Evolutionary conservation across 2,888 invertebrate genomes (phyloP).

Genomic region (Caenorhabditis wallacei): DNA sequence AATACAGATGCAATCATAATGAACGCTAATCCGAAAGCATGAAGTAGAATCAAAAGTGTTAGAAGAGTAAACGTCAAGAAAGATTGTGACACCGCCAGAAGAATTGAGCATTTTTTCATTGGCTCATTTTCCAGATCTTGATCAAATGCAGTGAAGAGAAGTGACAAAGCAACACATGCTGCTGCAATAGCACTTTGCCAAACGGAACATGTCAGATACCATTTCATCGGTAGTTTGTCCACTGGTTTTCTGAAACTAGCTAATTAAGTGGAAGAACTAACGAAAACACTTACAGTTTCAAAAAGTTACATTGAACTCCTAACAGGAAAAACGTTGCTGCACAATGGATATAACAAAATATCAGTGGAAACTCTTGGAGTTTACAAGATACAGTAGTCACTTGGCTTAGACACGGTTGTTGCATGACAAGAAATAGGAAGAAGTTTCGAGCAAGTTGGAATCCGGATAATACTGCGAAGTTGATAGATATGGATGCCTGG

Average conservation of each 20-base stretch:
- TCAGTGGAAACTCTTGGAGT: slow-evolving; percentile 70
- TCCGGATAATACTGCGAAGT: slow-evolving; percentile 65
- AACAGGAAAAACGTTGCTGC: slow-evolving; percentile 55
- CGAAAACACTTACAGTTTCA: slow-evolving; percentile 61
- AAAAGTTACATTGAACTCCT: slow-evolving; percentile 55
- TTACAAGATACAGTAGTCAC: slow-evolving; percentile 70
- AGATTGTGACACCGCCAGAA: slow-evolving; percentile 66
- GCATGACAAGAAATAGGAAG: slow-evolving; percentile 64
- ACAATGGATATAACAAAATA: slow-evolving; percentile 72
- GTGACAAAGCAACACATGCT: slow-evolving; percentile 59
- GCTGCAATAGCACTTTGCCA: slow-evolving; percentile 71
- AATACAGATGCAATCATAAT: slow-evolving; percentile 42
- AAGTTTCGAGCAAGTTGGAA: slow-evolving; percentile 68
- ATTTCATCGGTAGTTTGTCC: slow-evolving; percentile 55
- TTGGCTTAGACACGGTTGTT: slow-evolving; percentile 65
- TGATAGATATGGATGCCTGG: slow-evolving; percentile 63
- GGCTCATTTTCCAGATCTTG: slow-evolving; percentile 52
- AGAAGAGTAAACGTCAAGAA: slow-evolving; percentile 66
- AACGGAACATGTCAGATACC: slow-evolving; percentile 68
- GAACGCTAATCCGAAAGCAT: slow-evolving; percentile 55
- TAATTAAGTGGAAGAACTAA: no score
- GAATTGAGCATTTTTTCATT: slow-evolving; percentile 71
- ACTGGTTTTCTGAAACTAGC: slow-evolving; percentile 50
- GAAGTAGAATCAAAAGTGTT: slow-evolving; percentile 67
- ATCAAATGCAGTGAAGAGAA: slow-evolving; percentile 74